Conservation (phyloP, 2,113 vertebrate species). For the Microtus oregoni region DNA sequence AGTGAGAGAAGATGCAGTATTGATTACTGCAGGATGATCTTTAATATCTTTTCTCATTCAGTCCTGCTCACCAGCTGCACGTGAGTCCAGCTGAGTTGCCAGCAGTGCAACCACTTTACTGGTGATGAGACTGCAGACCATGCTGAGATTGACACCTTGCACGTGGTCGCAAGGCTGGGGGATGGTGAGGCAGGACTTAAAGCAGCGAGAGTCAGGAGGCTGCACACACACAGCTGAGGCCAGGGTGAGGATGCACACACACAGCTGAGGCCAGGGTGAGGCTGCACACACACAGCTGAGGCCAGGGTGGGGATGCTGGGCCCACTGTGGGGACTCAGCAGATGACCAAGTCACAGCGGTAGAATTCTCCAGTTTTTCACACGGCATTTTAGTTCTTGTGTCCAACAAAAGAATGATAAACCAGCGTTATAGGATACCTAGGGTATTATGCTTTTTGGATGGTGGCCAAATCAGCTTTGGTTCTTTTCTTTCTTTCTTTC, state of each 20-base stretch:
- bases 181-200: neutral
- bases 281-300: neutral
- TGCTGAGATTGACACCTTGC: no score
- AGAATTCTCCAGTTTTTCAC: fast-evolving
- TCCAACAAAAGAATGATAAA: neutral
- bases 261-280: fast-evolving
- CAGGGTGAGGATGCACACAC: no score
- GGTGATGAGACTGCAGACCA: neutral
- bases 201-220: neutral
- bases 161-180: no score
- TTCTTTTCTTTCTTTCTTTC: no score
- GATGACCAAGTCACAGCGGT: neutral
- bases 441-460: neutral
- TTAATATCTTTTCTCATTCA: neutral
- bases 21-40: no score
- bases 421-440: neutral
- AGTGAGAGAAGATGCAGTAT: neutral
- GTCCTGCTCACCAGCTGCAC: neutral
- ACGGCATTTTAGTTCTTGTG: neutral
- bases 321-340: neutral
- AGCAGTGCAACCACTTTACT: neutral
- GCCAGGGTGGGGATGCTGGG: no score
- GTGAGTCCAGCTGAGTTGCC: neutral
- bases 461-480: neutral
- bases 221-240: fast-evolving